Percentiles rank a stretch among this genome's conserved stretches.
Evolutionary conservation across 2,888 invertebrate species (phyloP).

Genomic region (Tinea pellionella): DNA sequence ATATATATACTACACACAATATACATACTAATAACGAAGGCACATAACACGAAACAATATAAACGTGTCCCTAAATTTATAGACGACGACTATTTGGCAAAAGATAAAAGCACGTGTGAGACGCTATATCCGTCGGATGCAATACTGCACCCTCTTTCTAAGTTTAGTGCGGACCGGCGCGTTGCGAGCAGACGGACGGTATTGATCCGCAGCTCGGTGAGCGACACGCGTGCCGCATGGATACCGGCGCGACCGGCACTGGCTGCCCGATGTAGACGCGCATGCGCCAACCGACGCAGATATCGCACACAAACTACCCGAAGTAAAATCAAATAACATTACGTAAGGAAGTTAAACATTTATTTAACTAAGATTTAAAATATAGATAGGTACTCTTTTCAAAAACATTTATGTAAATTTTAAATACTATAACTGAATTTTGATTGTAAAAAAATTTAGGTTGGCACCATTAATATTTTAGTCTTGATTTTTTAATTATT

Average conservation of each 20-base stretch:
- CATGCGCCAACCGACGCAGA: constrained; percentile 31
- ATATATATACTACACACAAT: background rate
- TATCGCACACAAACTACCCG: constrained; percentile 5
- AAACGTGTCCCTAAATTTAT: background rate
- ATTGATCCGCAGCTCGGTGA: constrained; percentile 33
- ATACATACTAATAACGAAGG: background rate
- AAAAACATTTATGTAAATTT: background rate
- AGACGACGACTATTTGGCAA: constrained; percentile 17
- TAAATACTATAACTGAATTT: background rate
- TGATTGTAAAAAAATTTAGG: background rate
- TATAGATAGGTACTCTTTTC: background rate
- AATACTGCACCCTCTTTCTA: constrained; percentile 49
- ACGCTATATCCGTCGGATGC: constrained; percentile 26
- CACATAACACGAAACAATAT: background rate
- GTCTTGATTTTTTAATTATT: background rate
- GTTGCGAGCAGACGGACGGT: constrained; percentile 29
- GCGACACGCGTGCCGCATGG: constrained; percentile 55
- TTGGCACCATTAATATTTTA: background rate
- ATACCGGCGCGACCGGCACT: constrained; percentile 63
- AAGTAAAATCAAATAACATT: background rate
- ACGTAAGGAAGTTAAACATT: constrained; percentile 2
- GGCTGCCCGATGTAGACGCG: constrained; percentile 27
- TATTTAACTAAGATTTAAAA: background rate
- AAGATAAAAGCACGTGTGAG: constrained; percentile 27
- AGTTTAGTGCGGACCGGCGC: constrained; percentile 41